Conservation (phyloP, 2,888 invertebrate genomes). For the Pristionchus exspectatus region DNA sequence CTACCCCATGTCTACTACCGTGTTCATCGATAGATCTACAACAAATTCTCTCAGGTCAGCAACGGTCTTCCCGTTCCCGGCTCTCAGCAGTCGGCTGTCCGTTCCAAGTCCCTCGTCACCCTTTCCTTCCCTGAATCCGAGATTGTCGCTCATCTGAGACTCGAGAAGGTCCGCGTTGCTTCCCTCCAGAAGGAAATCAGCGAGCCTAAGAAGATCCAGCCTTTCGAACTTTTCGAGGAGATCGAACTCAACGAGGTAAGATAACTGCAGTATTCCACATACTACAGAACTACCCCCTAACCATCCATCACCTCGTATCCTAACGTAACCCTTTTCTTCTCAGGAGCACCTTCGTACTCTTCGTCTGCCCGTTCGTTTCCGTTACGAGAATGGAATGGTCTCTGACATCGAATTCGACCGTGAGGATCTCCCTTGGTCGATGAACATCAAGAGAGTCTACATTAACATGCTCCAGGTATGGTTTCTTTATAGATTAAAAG, state of each 20-base stretch:
- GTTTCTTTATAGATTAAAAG: neutral
- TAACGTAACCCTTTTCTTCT: neutral
- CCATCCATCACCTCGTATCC: neutral
- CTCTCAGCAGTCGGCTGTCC: slow-evolving; percentile 68
- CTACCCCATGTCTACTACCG: neutral
- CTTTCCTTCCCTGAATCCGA: slow-evolving; percentile 54
- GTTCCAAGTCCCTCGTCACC: slow-evolving; percentile 67
- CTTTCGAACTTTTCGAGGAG: slow-evolving; percentile 52
- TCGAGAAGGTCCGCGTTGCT: slow-evolving; percentile 52
- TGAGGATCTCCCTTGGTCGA: slow-evolving; percentile 72
- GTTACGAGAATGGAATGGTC: slow-evolving; percentile 62
- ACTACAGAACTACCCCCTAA: neutral
- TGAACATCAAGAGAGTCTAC: slow-evolving; percentile 74
- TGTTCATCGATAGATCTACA: neutral
- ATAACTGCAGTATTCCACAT: neutral
- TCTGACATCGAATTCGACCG: slow-evolving; percentile 68
- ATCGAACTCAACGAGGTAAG: slow-evolving; percentile 48
- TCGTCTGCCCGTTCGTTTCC: slow-evolving; percentile 59
- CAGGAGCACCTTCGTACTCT: slow-evolving; percentile 39
- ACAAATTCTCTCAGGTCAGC: slow-evolving; percentile 61
- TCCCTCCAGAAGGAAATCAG: slow-evolving; percentile 45
- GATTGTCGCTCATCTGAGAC: slow-evolving; percentile 33
- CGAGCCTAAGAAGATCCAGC: slow-evolving; percentile 52
- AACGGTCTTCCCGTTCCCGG: slow-evolving; percentile 70
- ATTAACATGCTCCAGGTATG: slow-evolving; percentile 72